phyloP scores from a whole-genome alignment of 2,113 vertebrate genomes.

The Dryoscopus gambensis region DNA sequence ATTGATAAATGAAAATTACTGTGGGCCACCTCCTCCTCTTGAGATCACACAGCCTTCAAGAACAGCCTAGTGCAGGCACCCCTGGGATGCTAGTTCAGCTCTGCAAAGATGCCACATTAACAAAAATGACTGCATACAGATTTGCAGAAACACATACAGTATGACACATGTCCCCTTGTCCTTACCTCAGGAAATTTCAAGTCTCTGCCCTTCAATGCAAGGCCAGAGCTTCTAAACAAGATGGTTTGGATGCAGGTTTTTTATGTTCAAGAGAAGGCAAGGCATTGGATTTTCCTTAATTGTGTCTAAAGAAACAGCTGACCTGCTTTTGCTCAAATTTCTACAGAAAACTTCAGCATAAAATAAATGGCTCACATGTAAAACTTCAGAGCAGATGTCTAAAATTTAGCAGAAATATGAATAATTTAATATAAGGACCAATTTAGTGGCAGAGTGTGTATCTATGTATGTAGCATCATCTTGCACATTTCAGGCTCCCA shows the following conservation, averaged over 20 bases:
- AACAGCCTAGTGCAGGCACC: background rate
- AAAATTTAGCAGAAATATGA: background rate
- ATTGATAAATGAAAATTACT: background rate
- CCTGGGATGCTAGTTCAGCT: background rate
- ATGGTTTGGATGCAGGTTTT: background rate
- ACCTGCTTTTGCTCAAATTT: background rate
- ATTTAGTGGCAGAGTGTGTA: background rate
- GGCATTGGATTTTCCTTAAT: background rate
- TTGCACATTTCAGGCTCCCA: background rate
- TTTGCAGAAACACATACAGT: background rate
- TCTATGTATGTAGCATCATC: background rate
- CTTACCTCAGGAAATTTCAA: background rate
- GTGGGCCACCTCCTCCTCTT: background rate
- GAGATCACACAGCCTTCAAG: background rate
- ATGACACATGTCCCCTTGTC: background rate
- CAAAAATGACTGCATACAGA: background rate
- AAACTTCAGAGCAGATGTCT: background rate
- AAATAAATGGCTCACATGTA: background rate
- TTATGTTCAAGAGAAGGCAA: background rate
- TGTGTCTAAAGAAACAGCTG: background rate
- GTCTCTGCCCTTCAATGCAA: background rate
- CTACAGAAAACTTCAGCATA: background rate
- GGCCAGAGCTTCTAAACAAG: background rate
- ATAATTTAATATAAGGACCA: background rate
- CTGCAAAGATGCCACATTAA: background rate